These are phyloP conservation scores for Acanthopleura granulata DNA, from an alignment of 2,888 invertebrate species.

Conservation along the genomic window DNA sequence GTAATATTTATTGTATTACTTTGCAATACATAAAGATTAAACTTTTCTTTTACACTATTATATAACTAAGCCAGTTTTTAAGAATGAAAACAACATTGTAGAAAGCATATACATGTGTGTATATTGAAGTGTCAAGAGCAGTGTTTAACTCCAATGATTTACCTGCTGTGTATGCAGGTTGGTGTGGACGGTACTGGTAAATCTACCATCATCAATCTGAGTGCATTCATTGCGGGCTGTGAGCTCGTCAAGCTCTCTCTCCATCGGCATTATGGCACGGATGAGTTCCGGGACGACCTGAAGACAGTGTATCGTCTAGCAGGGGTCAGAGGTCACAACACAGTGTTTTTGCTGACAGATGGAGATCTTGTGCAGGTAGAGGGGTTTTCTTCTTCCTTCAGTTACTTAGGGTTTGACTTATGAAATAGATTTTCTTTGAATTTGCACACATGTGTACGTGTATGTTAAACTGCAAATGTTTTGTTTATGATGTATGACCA, in stretches of 20 bases:
- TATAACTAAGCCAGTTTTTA: too few relatives aligned
- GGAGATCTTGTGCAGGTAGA: slow-evolving; percentile 66
- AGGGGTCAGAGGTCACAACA: slow-evolving; percentile 62
- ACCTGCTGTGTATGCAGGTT: slow-evolving; percentile 43
- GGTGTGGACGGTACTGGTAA: slow-evolving; percentile 67
- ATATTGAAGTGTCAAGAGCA: too few relatives aligned
- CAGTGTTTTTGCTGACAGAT: slow-evolving; percentile 67
- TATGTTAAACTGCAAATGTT: too few relatives aligned
- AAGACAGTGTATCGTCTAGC: slow-evolving; percentile 61
- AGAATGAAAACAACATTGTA: too few relatives aligned
- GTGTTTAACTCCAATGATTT: too few relatives aligned
- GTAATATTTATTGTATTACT: too few relatives aligned
- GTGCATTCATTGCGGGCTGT: slow-evolving; percentile 63
- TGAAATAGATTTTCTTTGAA: not conserved
- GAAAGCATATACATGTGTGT: too few relatives aligned
- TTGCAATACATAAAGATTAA: too few relatives aligned
- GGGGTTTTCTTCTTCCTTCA: not conserved
- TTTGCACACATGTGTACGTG: not conserved
- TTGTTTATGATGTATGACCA: too few relatives aligned
- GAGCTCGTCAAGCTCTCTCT: slow-evolving; percentile 64
- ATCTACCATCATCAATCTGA: slow-evolving; percentile 63
- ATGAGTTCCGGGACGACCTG: slow-evolving; percentile 67
- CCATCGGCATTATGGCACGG: slow-evolving; percentile 60
- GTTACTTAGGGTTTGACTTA: not conserved
- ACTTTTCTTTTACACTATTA: too few relatives aligned